These are phyloP conservation scores for Penelope pileata DNA, from an alignment of 2,113 vertebrate genomes.

Conservation along the genomic window DNA sequence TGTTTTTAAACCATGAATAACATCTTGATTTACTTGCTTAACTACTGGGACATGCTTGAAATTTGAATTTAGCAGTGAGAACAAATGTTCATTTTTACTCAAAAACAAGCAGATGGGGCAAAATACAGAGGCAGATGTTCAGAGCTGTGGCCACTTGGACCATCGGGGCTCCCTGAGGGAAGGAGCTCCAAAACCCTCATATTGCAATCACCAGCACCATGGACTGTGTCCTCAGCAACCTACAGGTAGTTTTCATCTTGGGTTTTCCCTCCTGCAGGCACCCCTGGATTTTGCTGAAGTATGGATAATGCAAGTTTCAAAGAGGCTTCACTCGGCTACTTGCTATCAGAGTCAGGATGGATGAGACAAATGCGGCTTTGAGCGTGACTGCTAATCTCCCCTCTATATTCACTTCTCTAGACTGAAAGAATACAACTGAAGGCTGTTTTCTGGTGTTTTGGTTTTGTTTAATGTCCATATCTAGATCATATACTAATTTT, in stretches of 20 bases:
- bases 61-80: background rate
- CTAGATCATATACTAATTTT: background rate
- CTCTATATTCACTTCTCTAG: background rate
- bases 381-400: background rate
- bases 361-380: background rate
- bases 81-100: background rate
- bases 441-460: background rate
- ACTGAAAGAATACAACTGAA: background rate
- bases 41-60: background rate
- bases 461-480: background rate
- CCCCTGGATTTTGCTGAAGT: background rate
- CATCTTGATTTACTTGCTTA: background rate
- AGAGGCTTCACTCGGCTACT: background rate
- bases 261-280: background rate
- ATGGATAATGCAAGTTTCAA: background rate
- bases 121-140: background rate
- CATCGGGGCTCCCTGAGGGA: background rate
- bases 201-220: accelerated
- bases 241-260: background rate
- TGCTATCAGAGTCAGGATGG: background rate
- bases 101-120: background rate
- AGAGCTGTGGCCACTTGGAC: background rate
- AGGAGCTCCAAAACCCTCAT: background rate
- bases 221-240: background rate
- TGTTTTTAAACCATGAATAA: background rate